A percentile compares a stretch with the other conserved stretches of the same genome.
Evolutionary conservation across 2,797 vertebrate genomes (phyloP).

Genomic region (Coilia nasus): DNA sequence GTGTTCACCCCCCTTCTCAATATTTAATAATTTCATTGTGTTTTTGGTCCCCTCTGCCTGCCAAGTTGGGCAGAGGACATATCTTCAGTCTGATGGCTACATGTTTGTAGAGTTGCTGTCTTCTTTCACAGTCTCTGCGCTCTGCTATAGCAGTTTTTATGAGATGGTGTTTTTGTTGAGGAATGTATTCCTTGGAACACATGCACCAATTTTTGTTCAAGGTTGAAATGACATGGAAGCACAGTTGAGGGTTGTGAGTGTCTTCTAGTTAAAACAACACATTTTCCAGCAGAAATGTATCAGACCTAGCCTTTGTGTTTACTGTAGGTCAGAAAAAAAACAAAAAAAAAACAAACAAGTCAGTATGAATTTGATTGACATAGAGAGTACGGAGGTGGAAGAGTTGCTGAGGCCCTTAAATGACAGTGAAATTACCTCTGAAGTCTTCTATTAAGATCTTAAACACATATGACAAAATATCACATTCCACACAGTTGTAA

Average conservation of each 20-base stretch:
- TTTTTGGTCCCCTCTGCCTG: neutral
- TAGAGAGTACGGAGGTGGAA: neutral
- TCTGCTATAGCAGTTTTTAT: neutral
- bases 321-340: neutral
- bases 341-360: neutral
- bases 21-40: neutral
- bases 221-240: neutral
- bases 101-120: neutral
- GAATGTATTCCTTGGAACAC: neutral
- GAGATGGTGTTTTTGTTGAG: neutral
- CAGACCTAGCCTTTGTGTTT: neutral
- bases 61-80: neutral
- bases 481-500: neutral
- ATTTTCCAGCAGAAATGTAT: neutral
- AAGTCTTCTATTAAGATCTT: neutral
- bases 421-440: neutral
- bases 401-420: neutral
- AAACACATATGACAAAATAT: neutral
- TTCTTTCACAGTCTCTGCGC: neutral
- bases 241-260: neutral
- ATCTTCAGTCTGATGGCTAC: neutral
- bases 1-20: neutral
- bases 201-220: neutral
- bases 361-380: neutral
- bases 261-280: neutral